phyloP scores from a whole-genome alignment of 2,113 vertebrate species.

The Bufo bufo region DNA sequence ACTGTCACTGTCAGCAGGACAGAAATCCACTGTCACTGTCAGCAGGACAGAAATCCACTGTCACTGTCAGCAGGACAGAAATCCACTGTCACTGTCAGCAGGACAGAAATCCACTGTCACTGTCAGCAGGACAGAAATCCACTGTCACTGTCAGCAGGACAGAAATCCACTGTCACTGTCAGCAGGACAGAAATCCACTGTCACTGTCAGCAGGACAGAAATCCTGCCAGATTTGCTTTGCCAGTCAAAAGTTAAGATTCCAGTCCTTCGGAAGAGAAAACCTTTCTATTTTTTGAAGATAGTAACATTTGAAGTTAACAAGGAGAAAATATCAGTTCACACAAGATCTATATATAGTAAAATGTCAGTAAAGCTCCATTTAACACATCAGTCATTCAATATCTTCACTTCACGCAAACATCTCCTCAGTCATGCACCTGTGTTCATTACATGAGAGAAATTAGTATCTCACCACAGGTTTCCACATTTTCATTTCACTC shows the following conservation, averaged over 20 bases:
- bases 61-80: background rate
- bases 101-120: no score
- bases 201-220: background rate
- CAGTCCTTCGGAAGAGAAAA: background rate
- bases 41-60: no score
- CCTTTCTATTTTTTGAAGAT: background rate
- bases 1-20: no score
- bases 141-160: no score
- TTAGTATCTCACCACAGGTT: background rate
- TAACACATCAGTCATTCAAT: conserved; percentile 6
- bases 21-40: no score
- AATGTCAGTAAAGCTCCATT: conserved; percentile 11
- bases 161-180: no score
- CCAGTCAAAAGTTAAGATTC: background rate
- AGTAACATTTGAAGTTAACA: conserved; percentile 18
- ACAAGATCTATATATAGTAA: conserved; percentile 13
- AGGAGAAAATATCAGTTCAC: conserved; percentile 9
- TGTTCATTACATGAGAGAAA: conserved; percentile 1
- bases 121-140: no score
- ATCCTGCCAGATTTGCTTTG: background rate
- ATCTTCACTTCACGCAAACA: background rate
- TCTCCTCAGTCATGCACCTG: background rate
- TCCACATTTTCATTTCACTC: background rate
- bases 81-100: background rate
- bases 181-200: no score